Percentiles rank a stretch among this genome's conserved stretches.
Evolutionary conservation across 2,888 invertebrate genomes (phyloP).

Genomic region (Tholera decimalis): DNA sequence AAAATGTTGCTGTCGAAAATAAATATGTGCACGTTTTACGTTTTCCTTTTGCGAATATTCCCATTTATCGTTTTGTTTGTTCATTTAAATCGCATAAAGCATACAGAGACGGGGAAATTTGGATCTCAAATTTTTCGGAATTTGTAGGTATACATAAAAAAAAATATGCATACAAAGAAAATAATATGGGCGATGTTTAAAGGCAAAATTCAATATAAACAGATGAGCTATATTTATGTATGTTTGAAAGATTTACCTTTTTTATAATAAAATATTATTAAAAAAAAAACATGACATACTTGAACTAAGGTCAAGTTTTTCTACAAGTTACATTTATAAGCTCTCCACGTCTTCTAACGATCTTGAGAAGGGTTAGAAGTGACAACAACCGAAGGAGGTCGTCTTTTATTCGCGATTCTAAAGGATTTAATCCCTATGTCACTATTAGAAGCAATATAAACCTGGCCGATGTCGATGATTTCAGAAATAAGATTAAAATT

Average conservation of each 20-base stretch:
- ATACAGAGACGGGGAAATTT: background rate
- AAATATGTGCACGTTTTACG: conserved; percentile 11
- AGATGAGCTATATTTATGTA: background rate
- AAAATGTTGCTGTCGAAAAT: conserved; percentile 19
- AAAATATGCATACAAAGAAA: conserved; percentile 4
- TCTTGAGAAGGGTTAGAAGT: conserved; percentile 81
- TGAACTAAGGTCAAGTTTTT: conserved; percentile 2
- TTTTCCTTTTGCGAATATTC: conserved; percentile 12
- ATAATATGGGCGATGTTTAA: background rate
- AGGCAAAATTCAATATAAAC: background rate
- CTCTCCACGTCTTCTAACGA: conserved; percentile 70
- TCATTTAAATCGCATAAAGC: conserved; percentile 16
- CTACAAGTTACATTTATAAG: conserved; percentile 68
- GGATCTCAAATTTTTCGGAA: background rate
- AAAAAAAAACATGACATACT: background rate
- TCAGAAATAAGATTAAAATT: background rate
- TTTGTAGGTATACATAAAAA: background rate
- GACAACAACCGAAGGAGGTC: conserved; percentile 78
- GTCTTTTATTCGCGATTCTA: conserved; percentile 73
- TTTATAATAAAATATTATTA: background rate
- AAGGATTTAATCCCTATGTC: conserved; percentile 73
- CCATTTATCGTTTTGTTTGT: conserved; percentile 14
- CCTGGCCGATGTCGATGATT: conserved; percentile 5
- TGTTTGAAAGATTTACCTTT: no score
- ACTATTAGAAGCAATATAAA: conserved; percentile 63